Evolutionary conservation across 2,113 vertebrate genomes (phyloP).

Genomic region (Chrysemys picta): DNA sequence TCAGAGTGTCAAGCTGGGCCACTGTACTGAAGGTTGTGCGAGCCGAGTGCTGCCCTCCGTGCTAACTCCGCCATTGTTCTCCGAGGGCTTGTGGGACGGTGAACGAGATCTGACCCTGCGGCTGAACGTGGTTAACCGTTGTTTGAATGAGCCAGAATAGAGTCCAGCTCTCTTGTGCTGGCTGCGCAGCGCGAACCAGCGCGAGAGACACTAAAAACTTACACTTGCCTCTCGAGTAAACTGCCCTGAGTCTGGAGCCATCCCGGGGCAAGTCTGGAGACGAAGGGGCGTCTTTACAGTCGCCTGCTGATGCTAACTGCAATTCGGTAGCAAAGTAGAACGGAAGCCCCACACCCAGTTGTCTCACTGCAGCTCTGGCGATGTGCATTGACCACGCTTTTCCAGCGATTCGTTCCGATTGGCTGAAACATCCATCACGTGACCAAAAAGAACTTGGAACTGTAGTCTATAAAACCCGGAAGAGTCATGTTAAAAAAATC

Average conservation of each 20-base stretch:
- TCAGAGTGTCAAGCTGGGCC: background rate
- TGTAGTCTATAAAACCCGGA: background rate
- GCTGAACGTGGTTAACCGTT: background rate
- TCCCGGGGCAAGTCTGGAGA: background rate
- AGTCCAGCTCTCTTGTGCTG: too few relatives aligned
- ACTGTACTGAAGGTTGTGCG: background rate
- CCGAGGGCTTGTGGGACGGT: background rate
- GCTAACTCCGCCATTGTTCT: background rate
- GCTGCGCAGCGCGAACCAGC: too few relatives aligned
- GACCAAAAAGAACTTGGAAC: background rate
- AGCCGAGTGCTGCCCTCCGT: background rate
- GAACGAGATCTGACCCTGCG: background rate
- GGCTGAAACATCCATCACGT: background rate
- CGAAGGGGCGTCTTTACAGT: too few relatives aligned
- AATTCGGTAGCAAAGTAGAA: background rate
- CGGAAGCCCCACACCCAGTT: background rate
- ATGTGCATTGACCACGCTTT: background rate
- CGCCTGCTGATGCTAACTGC: too few relatives aligned
- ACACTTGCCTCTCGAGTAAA: too few relatives aligned
- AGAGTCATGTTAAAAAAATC: background rate
- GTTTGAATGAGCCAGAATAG: background rate
- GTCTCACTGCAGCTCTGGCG: too few relatives aligned
- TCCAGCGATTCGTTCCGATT: background rate
- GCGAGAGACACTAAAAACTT: background rate
- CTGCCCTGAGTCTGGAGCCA: background rate